Base-by-base conservation (phyloP, 2,113 vertebrate genomes). In the Platichthys stellatus region DNA sequence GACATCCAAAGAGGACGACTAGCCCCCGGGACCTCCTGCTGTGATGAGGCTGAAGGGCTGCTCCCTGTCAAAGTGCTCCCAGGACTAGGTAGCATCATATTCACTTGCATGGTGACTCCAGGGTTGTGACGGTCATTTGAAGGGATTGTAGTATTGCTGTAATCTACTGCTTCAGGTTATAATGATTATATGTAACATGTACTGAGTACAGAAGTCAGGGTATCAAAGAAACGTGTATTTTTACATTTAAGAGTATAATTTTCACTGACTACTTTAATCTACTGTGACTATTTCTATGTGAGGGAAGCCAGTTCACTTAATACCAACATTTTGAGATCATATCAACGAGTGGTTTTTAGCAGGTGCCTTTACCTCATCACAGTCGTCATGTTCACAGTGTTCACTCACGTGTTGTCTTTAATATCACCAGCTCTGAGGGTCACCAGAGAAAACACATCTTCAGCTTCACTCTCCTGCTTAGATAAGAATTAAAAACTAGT, bases 1-100 rank as follows among this genome's bases (percentile, higher is more conserved):
- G 28, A 70, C 69, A 12, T 75, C 83, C 11, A 78, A 90, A 49
- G 90, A 92, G 26, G 89, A 89, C 0, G 86, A 92, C 62, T 93
- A 88, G 82, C 53, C 21, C 2, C 2, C 3, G 4, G 18, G n/a
- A 3, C 51, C 51, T 11, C 51, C 51, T 21, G 51, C 51, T 53
- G 0, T 2, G 35, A 62, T 24, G 18, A 73, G 12, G 56, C 57
- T 59, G 56, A 71, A 71, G 40, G 12, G 26, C 67, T 1, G 47
- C 47, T 15, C 14, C 6, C 47, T n/a, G 51, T n/a, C n/a, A 18
- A 47, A 17, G 45, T 17, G 15, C 51, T 53, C 51, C 18, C 51
- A n/a, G 18, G 8, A 14, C n/a, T 7, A n/a, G n/a, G 51, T n/a
- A 53, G 18, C 20, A 10, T n/a, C n/a, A 1, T 47, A 17, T 15